Percentiles rank a stretch among this genome's conserved stretches.
These are phyloP conservation scores for Melitaea cinxia DNA, from an alignment of 1,140 invertebrate species.

Conservation along the genomic window DNA sequence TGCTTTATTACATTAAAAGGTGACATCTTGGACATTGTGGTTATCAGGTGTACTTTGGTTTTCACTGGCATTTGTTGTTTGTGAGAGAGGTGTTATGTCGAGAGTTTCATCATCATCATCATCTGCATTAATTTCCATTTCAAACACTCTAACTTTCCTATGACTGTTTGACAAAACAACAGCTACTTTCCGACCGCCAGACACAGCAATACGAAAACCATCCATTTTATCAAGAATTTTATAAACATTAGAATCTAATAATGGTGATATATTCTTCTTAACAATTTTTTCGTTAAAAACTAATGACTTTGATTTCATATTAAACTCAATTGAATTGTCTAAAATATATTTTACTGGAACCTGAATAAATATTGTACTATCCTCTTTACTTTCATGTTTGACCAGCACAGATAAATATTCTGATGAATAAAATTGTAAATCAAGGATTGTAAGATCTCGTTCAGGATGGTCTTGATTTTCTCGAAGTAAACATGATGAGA, in stretches of 20 bases:
- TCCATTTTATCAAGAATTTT: slow-evolving; percentile 89
- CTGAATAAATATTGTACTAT: slow-evolving; percentile 85
- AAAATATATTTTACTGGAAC: slow-evolving; percentile 82
- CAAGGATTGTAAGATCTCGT: slow-evolving; percentile 79
- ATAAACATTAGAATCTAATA: slow-evolving; percentile 77
- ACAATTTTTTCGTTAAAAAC: slow-evolving; percentile 79
- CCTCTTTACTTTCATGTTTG: slow-evolving; percentile 80
- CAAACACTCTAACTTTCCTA: slow-evolving; percentile 92
- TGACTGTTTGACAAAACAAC: slow-evolving; percentile 91
- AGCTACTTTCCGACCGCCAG: slow-evolving; percentile 93
- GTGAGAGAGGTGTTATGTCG: slow-evolving; percentile 72
- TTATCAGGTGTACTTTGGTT: slow-evolving; percentile 40
- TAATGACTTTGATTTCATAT: slow-evolving; percentile 76
- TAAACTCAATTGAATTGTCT: slow-evolving; percentile 74
- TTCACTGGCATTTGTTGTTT: slow-evolving; percentile 30
- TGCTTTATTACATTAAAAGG: slow-evolving; percentile 11
- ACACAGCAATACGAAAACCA: slow-evolving; percentile 89
- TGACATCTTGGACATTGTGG: slow-evolving; percentile 16
- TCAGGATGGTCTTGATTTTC: slow-evolving; percentile 53
- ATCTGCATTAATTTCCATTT: slow-evolving; percentile 96
- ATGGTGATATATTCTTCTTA: slow-evolving; percentile 77
- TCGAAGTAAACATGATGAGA: slow-evolving; percentile 65
- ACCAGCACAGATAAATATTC: slow-evolving; percentile 89
- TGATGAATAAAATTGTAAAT: slow-evolving; percentile 92
- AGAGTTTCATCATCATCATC: slow-evolving; percentile 89